Conservation (phyloP, 2,888 invertebrate genomes). For the Candidula unifasciata region DNA sequence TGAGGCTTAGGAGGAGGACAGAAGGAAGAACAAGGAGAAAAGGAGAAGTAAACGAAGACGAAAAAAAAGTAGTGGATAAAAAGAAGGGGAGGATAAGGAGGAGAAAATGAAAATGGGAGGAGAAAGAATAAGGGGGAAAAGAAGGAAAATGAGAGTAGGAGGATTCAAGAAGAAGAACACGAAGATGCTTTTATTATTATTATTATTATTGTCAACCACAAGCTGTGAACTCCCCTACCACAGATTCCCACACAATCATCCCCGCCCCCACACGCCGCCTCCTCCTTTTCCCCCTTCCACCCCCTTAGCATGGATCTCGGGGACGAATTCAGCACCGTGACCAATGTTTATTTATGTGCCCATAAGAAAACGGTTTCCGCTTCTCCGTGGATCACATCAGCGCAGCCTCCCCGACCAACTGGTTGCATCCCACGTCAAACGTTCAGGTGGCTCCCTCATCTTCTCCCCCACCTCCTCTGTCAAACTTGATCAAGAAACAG, state of each 20-base stretch:
- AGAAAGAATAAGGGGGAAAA: no score
- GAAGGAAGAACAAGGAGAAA: neutral
- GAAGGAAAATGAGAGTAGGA: no score
- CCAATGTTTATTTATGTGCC: constrained; percentile 32
- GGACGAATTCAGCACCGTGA: neutral
- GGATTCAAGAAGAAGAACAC: no score
- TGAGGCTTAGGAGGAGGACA: neutral
- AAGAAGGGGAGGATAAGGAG: no score
- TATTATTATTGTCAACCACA: no score
- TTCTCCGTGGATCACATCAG: neutral
- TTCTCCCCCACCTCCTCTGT: neutral
- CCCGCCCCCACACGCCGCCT: neutral
- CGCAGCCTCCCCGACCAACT: constrained; percentile 13
- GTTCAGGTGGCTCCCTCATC: neutral
- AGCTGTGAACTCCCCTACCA: no score
- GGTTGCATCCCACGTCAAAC: neutral
- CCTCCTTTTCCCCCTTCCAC: neutral
- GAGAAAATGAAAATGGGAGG: no score
- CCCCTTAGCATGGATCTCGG: neutral
- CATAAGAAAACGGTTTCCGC: constrained; percentile 24
- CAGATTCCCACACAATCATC: no score
- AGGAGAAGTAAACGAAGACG: no score
- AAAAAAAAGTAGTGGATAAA: no score
- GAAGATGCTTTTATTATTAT: no score
- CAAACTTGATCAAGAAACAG: neutral